Evolutionary conservation across 2,113 vertebrate species (phyloP).

Genomic region (Phylloscopus whistleri): DNA sequence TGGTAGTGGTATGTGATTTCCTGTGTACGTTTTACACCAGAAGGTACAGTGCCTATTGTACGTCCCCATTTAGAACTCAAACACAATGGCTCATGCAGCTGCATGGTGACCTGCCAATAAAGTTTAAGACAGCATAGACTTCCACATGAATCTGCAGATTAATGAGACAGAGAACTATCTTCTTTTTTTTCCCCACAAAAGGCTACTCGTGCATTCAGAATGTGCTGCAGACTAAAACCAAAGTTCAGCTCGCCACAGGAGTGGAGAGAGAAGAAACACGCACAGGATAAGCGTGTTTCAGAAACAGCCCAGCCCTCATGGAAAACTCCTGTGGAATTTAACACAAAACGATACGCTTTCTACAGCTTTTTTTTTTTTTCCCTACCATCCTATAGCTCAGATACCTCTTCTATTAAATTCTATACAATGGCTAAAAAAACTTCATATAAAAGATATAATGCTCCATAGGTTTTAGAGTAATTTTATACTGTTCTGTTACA

Average conservation of each 20-base stretch:
- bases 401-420: slow-evolving; percentile 47
- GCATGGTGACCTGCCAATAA: slow-evolving; percentile 76
- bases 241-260: slow-evolving; percentile 73
- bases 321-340: slow-evolving; percentile 57
- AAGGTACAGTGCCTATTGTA: slow-evolving; percentile 77
- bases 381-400: slow-evolving; percentile 13
- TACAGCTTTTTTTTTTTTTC: not conserved
- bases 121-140: slow-evolving; percentile 75
- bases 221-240: slow-evolving; percentile 74
- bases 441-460: slow-evolving; percentile 31
- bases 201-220: slow-evolving; percentile 69
- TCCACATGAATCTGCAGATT: slow-evolving; percentile 73
- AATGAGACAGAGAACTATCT: slow-evolving; percentile 70
- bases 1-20: slow-evolving; percentile 75
- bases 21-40: slow-evolving; percentile 73
- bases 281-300: slow-evolving; percentile 22
- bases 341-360: slow-evolving; percentile 28
- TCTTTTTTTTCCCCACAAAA: slow-evolving; percentile 72
- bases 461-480: slow-evolving; percentile 38
- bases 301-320: slow-evolving; percentile 32
- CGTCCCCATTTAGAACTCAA: slow-evolving; percentile 76
- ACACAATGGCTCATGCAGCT: slow-evolving; percentile 74
- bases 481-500: slow-evolving; percentile 14
- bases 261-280: slow-evolving; percentile 60
- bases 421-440: slow-evolving; percentile 48